These are phyloP conservation scores for Hyphantria cunea DNA, from an alignment of 1,140 invertebrate species.

Conservation along the genomic window DNA sequence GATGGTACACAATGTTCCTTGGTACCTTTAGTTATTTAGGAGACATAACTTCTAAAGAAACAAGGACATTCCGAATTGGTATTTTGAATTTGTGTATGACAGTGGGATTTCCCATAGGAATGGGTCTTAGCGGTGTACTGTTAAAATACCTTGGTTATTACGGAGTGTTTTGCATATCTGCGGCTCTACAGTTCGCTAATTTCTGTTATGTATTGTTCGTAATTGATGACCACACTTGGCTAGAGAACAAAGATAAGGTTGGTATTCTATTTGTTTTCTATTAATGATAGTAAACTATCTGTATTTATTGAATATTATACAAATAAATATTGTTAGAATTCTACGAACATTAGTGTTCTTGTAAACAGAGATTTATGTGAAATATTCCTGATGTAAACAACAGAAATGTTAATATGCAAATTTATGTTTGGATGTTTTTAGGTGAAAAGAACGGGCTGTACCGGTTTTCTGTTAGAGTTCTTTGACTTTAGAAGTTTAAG, in stretches of 20 bases:
- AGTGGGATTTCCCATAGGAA: constrained; percentile 75
- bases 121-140: constrained; percentile 73
- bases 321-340: neutral
- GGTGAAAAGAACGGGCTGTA: constrained; percentile 48
- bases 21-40: constrained; percentile 93
- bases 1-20: constrained; percentile 94
- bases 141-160: constrained; percentile 70
- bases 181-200: constrained; percentile 62
- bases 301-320: neutral
- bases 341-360: no score
- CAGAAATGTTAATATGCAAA: neutral
- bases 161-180: constrained; percentile 72
- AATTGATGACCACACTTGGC: constrained; percentile 72
- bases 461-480: constrained; percentile 64
- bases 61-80: constrained; percentile 90
- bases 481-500: constrained; percentile 76
- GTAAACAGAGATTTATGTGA: no score
- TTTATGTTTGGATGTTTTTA: constrained; percentile 36
- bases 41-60: constrained; percentile 90
- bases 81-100: constrained; percentile 92
- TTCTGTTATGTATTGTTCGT: constrained; percentile 68
- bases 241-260: constrained; percentile 65
- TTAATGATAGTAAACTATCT: neutral
- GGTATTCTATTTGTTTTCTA: constrained; percentile 28
- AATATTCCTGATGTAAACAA: no score